These are phyloP conservation scores for Eupleurogrammus muticus DNA, from an alignment of 2,797 vertebrate genomes.

Conservation along the genomic window DNA sequence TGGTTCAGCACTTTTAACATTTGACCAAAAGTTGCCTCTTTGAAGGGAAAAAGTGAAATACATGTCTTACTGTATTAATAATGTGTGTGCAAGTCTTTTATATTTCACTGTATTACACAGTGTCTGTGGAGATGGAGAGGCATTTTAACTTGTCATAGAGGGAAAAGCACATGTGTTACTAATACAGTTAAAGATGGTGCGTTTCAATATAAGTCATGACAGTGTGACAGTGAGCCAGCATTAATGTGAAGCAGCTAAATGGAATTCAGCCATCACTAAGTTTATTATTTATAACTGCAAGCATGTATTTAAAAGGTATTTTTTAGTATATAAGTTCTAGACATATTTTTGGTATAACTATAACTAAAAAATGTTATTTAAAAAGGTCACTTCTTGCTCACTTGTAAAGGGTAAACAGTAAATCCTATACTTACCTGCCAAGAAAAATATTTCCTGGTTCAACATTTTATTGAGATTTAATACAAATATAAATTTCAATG, in stretches of 20 bases:
- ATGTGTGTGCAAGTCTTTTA: not conserved
- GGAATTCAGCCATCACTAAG: not conserved
- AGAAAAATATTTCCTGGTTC: not conserved
- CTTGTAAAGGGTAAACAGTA: not conserved
- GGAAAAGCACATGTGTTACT: not conserved
- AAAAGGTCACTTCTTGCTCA: not conserved
- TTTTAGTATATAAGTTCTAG: too few relatives aligned
- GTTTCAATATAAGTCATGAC: not conserved
- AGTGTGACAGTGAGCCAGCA: not conserved
- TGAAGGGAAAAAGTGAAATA: slow-evolving; percentile 29
- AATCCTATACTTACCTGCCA: too few relatives aligned
- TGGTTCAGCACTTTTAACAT: slow-evolving; percentile 51
- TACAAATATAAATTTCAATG: not conserved
- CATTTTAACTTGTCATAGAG: not conserved
- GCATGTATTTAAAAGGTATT: too few relatives aligned
- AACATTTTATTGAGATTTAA: not conserved
- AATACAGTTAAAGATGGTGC: not conserved
- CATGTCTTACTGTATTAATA: slow-evolving; percentile 22
- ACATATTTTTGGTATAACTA: too few relatives aligned
- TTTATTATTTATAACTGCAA: too few relatives aligned
- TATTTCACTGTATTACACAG: not conserved
- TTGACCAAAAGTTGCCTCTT: slow-evolving; percentile 48
- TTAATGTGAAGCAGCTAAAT: not conserved
- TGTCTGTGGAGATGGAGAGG: not conserved
- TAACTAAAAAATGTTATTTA: too few relatives aligned